Evolutionary conservation across 2,888 invertebrate species (phyloP).

Genomic region (Apotomis capreana): DNA sequence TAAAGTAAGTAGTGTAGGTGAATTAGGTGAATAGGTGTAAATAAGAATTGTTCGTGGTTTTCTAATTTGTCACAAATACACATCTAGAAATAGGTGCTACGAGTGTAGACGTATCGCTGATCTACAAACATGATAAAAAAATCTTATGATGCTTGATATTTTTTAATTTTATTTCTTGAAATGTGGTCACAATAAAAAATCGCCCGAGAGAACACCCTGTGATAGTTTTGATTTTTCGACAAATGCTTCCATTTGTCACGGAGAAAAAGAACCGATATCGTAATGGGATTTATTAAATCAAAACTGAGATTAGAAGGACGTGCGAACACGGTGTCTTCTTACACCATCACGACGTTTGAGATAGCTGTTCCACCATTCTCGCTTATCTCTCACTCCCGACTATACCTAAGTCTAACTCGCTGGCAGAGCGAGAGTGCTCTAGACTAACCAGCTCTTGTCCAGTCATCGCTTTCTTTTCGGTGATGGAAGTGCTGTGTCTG

Average conservation of each 20-base stretch:
- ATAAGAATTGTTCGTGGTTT: neutral
- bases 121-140: neutral
- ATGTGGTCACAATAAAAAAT: conserved; percentile 1
- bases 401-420: too few species aligned
- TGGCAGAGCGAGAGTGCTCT: too few species aligned
- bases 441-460: too few species aligned
- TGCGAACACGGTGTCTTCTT: too few species aligned
- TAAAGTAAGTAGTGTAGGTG: neutral
- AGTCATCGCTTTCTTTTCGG: too few species aligned
- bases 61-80: neutral
- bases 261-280: neutral
- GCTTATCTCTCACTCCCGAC: too few species aligned
- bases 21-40: neutral
- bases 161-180: neutral
- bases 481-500: too few species aligned
- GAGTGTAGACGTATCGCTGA: too few species aligned
- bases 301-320: neutral
- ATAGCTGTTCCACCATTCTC: too few species aligned
- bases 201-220: neutral
- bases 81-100: neutral
- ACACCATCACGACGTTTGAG: too few species aligned
- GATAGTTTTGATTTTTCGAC: neutral
- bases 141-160: neutral
- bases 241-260: neutral
- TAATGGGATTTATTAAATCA: neutral